Conservation (phyloP, 2,797 vertebrate genomes). For the Gila robusta region DNA sequence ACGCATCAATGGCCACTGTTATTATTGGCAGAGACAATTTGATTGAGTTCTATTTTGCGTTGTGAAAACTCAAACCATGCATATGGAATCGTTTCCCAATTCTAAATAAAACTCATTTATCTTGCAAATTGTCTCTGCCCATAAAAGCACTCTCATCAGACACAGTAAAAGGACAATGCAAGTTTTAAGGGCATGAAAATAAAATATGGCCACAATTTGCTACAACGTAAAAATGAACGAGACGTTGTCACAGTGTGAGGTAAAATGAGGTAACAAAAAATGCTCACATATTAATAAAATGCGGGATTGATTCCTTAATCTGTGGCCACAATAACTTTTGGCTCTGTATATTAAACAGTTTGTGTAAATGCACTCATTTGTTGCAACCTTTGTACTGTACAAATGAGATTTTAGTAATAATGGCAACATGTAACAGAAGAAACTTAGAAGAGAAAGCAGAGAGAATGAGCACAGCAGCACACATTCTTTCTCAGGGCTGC, state of each 20-base stretch:
- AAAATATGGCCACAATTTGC: background rate
- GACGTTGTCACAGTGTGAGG: background rate
- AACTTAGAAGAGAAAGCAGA: conserved; percentile 15
- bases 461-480: conserved; percentile 19
- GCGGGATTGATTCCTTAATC: background rate
- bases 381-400: background rate
- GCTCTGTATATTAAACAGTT: background rate
- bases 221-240: background rate
- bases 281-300: background rate
- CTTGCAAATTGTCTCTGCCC: background rate
- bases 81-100: background rate
- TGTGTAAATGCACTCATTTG: background rate
- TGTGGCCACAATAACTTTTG: background rate
- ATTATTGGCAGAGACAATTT: background rate
- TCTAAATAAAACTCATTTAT: background rate
- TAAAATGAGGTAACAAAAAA: background rate
- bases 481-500: background rate
- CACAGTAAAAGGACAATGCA: background rate
- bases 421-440: conserved; percentile 10
- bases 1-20: background rate
- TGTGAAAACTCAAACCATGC: background rate
- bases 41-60: background rate
- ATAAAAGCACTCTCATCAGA: background rate
- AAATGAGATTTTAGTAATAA: background rate
- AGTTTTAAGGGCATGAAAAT: background rate